A percentile compares a stretch with the other conserved stretches of the same genome.
phyloP scores from a whole-genome alignment of 2,888 invertebrate species.

The Caenorhabditis plicata region DNA sequence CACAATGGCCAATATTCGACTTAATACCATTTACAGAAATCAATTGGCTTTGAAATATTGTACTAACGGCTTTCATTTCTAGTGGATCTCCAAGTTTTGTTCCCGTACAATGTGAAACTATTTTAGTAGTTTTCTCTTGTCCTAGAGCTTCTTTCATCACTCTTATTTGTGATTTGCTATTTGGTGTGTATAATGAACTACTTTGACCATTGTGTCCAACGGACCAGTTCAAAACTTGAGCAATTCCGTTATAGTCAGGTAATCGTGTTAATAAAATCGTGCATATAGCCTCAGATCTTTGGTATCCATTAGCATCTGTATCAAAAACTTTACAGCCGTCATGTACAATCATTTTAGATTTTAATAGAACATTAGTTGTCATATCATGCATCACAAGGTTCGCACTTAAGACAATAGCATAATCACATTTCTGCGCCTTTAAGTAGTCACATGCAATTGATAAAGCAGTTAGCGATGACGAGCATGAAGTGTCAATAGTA shows the following conservation, averaged over 20 bases:
- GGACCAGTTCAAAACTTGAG: slow-evolving; percentile 10
- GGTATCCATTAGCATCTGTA: slow-evolving; percentile 65
- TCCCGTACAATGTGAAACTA: slow-evolving; percentile 64
- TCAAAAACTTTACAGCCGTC: slow-evolving; percentile 62
- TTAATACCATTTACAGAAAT: slow-evolving; percentile 44
- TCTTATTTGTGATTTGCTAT: slow-evolving; percentile 42
- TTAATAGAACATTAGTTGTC: slow-evolving; percentile 54
- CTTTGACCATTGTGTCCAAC: slow-evolving; percentile 61
- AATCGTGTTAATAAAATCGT: slow-evolving; percentile 18
- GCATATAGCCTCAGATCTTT: slow-evolving; percentile 61
- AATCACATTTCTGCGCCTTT: slow-evolving; percentile 65
- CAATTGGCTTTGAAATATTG: slow-evolving; percentile 5
- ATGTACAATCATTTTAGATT: slow-evolving; percentile 56
- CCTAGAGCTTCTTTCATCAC: slow-evolving; percentile 37
- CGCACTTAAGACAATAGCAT: slow-evolving; percentile 61
- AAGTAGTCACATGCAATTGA: slow-evolving; percentile 71
- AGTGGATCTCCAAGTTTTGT: slow-evolving; percentile 60
- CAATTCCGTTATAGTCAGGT: slow-evolving; percentile 2
- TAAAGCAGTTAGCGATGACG: slow-evolving; percentile 79
- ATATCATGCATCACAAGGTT: slow-evolving; percentile 61
- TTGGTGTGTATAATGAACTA: slow-evolving; percentile 57
- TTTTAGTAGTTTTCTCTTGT: slow-evolving; percentile 5
- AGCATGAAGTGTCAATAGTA: slow-evolving; percentile 93
- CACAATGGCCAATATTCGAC: slow-evolving; percentile 52
- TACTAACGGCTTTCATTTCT: slow-evolving; percentile 43